Evolutionary conservation across 2,888 invertebrate species (phyloP).

Genomic region (Geotrupes spiniger): DNA sequence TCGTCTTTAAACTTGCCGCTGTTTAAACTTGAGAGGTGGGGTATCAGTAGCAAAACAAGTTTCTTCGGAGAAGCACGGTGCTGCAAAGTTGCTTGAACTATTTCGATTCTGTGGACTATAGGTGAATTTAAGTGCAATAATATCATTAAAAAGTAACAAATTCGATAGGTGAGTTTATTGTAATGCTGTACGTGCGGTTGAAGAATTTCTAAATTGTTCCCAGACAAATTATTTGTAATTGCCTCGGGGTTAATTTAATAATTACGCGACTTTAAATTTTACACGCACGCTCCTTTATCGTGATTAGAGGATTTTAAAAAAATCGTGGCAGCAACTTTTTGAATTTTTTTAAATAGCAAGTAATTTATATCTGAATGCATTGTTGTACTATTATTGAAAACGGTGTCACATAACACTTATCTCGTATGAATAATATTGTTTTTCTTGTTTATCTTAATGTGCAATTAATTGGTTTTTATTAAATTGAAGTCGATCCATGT

Average conservation of each 20-base stretch:
- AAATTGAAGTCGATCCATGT: too few relatives aligned
- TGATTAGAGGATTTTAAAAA: not conserved
- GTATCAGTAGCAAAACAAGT: constrained; percentile 37
- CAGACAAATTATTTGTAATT: constrained; percentile 12
- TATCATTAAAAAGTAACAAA: not conserved
- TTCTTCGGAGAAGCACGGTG: constrained; percentile 35
- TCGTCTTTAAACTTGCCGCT: constrained; percentile 35
- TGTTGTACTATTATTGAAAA: too few relatives aligned
- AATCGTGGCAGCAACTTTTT: not conserved
- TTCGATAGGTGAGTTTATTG: not conserved
- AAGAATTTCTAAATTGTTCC: not conserved
- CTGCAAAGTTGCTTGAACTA: constrained; percentile 23
- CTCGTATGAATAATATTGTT: not conserved
- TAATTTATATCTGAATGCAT: too few relatives aligned
- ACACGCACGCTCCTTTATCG: constrained; percentile 4
- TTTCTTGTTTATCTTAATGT: constrained; percentile 1
- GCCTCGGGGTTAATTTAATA: constrained; percentile 18
- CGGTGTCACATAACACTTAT: too few relatives aligned
- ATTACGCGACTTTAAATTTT: constrained; percentile 20
- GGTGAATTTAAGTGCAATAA: constrained; percentile 16
- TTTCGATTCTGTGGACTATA: constrained; percentile 18
- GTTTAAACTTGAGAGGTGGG: constrained; percentile 22
- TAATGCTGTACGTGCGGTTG: not conserved
- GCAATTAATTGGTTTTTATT: not conserved
- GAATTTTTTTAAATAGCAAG: not conserved